Conservation (phyloP, 2,888 invertebrate species). For the Drosophila kanekoi region DNA sequence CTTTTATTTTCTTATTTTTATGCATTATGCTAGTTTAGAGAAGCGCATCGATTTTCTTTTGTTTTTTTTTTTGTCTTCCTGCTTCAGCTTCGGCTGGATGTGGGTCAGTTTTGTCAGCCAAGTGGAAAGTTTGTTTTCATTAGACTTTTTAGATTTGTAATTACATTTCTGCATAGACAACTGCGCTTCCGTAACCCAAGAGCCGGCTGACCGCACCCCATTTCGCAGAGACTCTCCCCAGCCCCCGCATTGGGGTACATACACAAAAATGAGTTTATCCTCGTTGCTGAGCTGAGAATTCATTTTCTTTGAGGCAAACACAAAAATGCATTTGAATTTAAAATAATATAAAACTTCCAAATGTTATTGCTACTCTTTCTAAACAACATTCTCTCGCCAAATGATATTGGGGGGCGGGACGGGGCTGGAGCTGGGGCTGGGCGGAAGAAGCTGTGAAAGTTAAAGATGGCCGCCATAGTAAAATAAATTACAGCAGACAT, state of each 20-base stretch:
- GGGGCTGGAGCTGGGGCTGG: background rate
- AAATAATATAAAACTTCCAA: slow-evolving; percentile 42
- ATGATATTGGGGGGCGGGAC: background rate
- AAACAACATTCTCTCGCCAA: slow-evolving; percentile 11
- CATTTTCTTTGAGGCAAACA: slow-evolving; percentile 45
- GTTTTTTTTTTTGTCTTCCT: slow-evolving; percentile 4
- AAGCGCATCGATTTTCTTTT: slow-evolving; percentile 46
- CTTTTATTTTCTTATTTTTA: background rate
- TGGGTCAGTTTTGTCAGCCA: slow-evolving; percentile 59
- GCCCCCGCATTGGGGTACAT: slow-evolving; percentile 8
- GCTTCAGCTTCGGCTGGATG: slow-evolving; percentile 16
- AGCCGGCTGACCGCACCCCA: slow-evolving; percentile 46
- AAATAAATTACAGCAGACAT: slow-evolving; percentile 84
- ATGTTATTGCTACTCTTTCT: slow-evolving; percentile 44
- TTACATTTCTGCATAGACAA: slow-evolving; percentile 60
- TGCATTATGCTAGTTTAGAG: slow-evolving; percentile 15
- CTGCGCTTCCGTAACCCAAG: slow-evolving; percentile 26
- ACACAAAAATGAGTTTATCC: slow-evolving; percentile 30
- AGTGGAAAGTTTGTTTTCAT: slow-evolving; percentile 55
- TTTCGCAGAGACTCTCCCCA: slow-evolving; percentile 15
- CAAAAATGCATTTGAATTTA: slow-evolving; percentile 41
- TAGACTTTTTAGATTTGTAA: slow-evolving; percentile 56
- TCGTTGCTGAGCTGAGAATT: slow-evolving; percentile 33
- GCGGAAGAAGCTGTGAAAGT: slow-evolving; percentile 40
- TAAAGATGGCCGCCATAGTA: slow-evolving; percentile 82